Evolutionary conservation across 2,888 invertebrate genomes (phyloP).

Genomic region (Willowsia nigromaculata): DNA sequence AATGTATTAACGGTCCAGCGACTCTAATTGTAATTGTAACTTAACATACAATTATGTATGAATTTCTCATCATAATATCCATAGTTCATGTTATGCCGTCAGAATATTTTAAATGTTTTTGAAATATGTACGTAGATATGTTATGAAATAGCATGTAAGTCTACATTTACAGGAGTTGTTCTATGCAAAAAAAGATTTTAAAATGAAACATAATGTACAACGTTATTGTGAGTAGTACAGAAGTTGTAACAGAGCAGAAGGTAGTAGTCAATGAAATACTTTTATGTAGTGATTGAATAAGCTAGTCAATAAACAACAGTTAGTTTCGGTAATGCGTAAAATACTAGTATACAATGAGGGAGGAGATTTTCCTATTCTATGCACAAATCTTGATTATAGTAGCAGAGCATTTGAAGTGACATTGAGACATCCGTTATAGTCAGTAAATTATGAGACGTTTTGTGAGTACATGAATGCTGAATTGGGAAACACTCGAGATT

Average conservation of each 20-base stretch:
- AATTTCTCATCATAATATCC: too few species aligned
- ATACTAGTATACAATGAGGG: not conserved
- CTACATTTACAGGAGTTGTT: too few species aligned
- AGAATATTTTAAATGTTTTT: too few species aligned
- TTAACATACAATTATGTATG: too few species aligned
- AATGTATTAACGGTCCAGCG: slow-evolving; percentile 2
- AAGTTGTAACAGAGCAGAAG: not conserved
- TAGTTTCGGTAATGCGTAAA: not conserved
- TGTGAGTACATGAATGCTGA: not conserved
- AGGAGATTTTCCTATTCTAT: not conserved
- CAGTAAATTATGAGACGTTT: not conserved
- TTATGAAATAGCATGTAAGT: too few species aligned
- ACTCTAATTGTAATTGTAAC: not conserved
- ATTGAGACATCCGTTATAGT: not conserved
- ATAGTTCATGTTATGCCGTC: too few species aligned
- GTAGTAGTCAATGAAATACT: not conserved
- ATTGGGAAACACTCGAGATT: not conserved
- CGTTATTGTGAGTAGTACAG: not conserved
- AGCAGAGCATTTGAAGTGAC: slow-evolving; percentile 53
- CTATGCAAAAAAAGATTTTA: not conserved
- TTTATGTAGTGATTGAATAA: not conserved
- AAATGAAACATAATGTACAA: not conserved
- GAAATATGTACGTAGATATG: too few species aligned
- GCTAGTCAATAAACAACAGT: not conserved
- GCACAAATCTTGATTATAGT: not conserved